These are phyloP conservation scores for Agriopis aurantiaria DNA, from an alignment of 2,888 invertebrate species.

Conservation along the genomic window DNA sequence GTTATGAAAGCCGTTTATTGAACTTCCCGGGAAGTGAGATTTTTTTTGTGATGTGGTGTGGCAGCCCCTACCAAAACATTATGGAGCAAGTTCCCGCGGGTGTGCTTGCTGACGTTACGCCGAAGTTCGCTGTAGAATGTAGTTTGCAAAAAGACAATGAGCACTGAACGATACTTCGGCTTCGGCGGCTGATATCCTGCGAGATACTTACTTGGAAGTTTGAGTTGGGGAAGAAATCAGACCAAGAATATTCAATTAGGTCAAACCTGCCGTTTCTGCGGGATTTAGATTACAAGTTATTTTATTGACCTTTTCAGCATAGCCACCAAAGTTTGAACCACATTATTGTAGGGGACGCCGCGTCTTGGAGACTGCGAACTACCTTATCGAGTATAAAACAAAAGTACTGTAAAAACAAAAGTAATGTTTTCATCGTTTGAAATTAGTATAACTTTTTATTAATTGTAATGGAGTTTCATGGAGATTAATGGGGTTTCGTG, in stretches of 20 bases:
- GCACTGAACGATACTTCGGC: slow-evolving; percentile 20
- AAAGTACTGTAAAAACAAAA: too few relatives aligned
- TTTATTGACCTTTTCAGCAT: too few relatives aligned
- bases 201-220: slow-evolving; percentile 3
- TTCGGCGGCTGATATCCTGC: slow-evolving; percentile 9
- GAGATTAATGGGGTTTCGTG: too few relatives aligned
- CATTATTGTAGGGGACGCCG: too few relatives aligned
- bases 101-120: slow-evolving; percentile 49
- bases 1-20: too few relatives aligned
- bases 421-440: too few relatives aligned
- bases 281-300: neutral
- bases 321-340: too few relatives aligned
- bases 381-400: too few relatives aligned
- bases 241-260: neutral
- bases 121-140: slow-evolving; percentile 39
- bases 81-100: slow-evolving; percentile 38
- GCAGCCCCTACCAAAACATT: neutral
- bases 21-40: too few relatives aligned
- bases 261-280: neutral
- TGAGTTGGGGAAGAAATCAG: neutral
- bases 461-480: too few relatives aligned
- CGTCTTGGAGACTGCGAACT: too few relatives aligned
- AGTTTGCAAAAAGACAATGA: slow-evolving; percentile 44
- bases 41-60: neutral
- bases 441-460: too few relatives aligned